phyloP scores from a whole-genome alignment of 2,797 vertebrate genomes.

The Cacajao melanocephalus region DNA sequence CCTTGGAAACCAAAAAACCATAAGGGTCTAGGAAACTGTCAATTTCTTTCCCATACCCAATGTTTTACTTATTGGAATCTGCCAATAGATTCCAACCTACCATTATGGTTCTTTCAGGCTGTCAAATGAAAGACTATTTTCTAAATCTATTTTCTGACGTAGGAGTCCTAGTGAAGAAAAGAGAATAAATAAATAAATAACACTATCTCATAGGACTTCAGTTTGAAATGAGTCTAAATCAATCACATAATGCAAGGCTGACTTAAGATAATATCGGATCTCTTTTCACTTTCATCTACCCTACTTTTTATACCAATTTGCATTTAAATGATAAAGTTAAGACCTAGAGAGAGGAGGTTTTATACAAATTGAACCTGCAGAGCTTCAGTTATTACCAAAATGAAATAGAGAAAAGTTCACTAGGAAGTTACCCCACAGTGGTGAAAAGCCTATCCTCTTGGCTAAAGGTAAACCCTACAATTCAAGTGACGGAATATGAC shows the following conservation, averaged over 20 bases:
- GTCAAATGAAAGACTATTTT: background rate
- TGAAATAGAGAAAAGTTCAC: background rate
- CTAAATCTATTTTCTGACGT: background rate
- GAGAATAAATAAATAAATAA: slow-evolving; percentile 36
- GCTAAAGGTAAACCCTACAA: background rate
- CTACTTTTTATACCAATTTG: slow-evolving; percentile 59
- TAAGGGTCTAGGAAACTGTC: background rate
- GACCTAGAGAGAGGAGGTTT: background rate
- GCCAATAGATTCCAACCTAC: background rate
- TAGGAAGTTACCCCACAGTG: background rate
- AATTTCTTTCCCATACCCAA: background rate
- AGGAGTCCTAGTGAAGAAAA: background rate
- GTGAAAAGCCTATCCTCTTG: background rate
- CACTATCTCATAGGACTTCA: background rate
- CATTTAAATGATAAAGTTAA: slow-evolving; percentile 66
- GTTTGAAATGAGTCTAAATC: slow-evolving; percentile 53
- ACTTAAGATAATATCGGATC: slow-evolving; percentile 52
- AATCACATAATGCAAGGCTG: slow-evolving; percentile 36
- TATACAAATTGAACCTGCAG: background rate
- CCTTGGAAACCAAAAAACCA: background rate
- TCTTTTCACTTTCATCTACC: slow-evolving; percentile 28
- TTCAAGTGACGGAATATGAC: background rate
- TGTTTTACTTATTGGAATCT: background rate
- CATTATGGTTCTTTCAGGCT: background rate
- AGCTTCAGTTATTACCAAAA: background rate